Conservation (phyloP, 2,797 vertebrate genomes). For the Karalla daura region DNA sequence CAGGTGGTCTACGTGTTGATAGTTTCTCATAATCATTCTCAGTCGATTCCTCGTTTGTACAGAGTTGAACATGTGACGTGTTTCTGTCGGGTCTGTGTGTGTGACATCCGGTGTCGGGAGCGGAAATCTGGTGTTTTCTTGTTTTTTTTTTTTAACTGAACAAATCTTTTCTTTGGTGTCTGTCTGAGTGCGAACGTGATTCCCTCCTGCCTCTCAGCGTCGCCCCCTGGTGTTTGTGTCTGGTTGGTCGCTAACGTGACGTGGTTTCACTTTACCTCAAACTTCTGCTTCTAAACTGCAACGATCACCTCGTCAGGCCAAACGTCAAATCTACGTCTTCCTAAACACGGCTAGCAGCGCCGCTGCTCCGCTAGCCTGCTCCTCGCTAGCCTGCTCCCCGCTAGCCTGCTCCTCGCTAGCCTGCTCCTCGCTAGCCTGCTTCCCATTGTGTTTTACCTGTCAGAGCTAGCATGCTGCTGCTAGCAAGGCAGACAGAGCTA, state of each 20-base stretch:
- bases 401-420: constrained; percentile 3
- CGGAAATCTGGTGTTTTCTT: constrained; percentile 45
- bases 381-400: constrained; percentile 21
- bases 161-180: constrained; percentile 64
- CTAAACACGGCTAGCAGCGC: constrained; percentile 23
- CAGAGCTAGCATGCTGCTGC: constrained; percentile 2
- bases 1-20: constrained; percentile 46
- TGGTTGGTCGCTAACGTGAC: constrained; percentile 45
- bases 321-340: constrained; percentile 70
- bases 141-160: constrained; percentile 64
- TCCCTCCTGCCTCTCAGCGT: constrained; percentile 35
- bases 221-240: constrained; percentile 53
- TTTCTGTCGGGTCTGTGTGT: constrained; percentile 51
- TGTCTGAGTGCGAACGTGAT: constrained; percentile 25
- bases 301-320: constrained; percentile 28
- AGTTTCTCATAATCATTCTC: constrained; percentile 66
- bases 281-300: constrained; percentile 59
- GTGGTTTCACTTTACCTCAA: constrained; percentile 73
- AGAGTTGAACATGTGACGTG: constrained; percentile 34
- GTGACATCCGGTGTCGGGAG: constrained; percentile 61
- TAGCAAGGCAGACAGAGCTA: constrained; percentile 16
- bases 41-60: constrained; percentile 77
- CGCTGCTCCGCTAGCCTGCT: background rate
- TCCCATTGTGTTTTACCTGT: constrained; percentile 34
- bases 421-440: constrained; percentile 14